Evolutionary conservation across 2,797 vertebrate species (phyloP).

Genomic region (Ctenosaura bakeri): DNA sequence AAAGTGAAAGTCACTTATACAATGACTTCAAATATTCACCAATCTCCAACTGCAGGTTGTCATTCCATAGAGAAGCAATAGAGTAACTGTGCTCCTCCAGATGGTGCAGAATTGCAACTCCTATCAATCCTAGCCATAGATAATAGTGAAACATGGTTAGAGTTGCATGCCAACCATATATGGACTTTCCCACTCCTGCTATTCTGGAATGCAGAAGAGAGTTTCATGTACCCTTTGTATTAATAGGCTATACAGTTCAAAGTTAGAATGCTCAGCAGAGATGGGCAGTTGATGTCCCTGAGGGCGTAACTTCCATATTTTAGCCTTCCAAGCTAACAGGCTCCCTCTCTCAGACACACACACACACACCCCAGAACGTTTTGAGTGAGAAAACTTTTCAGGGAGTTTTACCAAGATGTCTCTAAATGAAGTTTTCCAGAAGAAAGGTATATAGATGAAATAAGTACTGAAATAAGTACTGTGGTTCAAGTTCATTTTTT

Average conservation of each 20-base stretch:
- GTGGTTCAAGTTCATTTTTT: background rate
- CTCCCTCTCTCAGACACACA: too few relatives aligned
- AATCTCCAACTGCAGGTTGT: too few relatives aligned
- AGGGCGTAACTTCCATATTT: background rate
- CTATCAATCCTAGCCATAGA: too few relatives aligned
- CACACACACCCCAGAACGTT: background rate
- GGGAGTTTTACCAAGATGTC: background rate
- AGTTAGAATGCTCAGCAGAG: background rate
- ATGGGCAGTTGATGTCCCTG: background rate
- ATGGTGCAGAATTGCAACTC: too few relatives aligned
- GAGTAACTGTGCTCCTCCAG: too few relatives aligned
- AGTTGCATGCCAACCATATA: background rate
- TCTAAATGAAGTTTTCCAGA: background rate
- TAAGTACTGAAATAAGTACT: background rate
- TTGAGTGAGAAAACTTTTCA: background rate
- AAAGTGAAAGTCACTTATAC: background rate
- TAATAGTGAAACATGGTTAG: background rate
- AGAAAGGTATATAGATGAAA: background rate
- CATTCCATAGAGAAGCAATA: too few relatives aligned
- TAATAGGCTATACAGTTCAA: background rate
- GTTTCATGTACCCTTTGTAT: background rate
- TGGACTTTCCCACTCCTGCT: background rate
- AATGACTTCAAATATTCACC: too few relatives aligned
- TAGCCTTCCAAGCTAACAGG: background rate
- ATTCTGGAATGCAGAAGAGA: background rate